A percentile compares a stretch with the other conserved stretches of the same genome.
phyloP scores from a whole-genome alignment of 2,113 vertebrate species.

The Gopherus evgoodei region DNA sequence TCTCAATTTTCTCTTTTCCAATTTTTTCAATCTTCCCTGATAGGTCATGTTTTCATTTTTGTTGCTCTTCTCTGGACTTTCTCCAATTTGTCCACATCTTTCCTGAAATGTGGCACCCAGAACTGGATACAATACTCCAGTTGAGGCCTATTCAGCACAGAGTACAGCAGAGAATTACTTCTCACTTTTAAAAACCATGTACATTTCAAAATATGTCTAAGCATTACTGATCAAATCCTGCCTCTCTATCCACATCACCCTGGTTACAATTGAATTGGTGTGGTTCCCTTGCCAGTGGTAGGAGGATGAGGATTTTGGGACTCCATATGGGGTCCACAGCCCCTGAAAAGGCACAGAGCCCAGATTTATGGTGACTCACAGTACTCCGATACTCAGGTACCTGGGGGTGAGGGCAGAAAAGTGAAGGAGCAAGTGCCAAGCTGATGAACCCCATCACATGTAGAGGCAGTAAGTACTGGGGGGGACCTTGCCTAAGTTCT shows the following conservation, averaged over 20 bases:
- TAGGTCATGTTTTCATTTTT: no score
- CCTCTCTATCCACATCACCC: neutral
- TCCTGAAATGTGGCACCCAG: no score
- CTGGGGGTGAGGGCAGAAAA: neutral
- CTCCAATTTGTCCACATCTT: no score
- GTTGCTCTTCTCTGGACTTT: no score
- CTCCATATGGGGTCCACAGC: neutral
- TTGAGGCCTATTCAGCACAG: no score
- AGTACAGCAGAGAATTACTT: no score
- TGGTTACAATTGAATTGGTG: neutral
- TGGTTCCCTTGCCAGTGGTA: neutral
- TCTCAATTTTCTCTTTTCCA: no score
- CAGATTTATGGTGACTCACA: neutral
- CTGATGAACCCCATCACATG: neutral
- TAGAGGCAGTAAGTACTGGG: neutral
- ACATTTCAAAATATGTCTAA: neutral
- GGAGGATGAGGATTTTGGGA: neutral
- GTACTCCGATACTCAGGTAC: neutral
- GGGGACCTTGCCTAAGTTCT: neutral
- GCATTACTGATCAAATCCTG: neutral
- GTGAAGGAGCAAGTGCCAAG: neutral
- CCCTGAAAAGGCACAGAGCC: neutral
- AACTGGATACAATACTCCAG: no score
- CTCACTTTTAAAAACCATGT: neutral
- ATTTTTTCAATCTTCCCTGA: no score